Conservation (phyloP, 1,140 invertebrate genomes). For the Listronotus bonariensis region DNA sequence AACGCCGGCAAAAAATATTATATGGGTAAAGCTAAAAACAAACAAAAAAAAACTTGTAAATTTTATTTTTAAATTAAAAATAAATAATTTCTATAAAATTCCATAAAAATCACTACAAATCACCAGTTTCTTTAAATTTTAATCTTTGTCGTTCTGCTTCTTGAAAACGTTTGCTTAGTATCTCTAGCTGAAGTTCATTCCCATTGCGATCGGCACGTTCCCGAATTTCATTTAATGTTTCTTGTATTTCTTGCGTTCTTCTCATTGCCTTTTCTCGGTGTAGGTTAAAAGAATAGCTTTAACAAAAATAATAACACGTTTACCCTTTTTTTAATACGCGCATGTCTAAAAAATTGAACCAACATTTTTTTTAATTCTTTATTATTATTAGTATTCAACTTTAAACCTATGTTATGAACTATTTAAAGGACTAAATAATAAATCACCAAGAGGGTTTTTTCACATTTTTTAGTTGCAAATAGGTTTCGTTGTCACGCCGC, state of each 20-base stretch:
- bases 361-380: no score
- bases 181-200: constrained; percentile 58
- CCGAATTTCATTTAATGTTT: constrained; percentile 58
- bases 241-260: constrained; percentile 56
- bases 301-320: constrained; percentile 1
- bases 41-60: no score
- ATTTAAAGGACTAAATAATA: no score
- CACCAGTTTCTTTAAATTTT: not conserved
- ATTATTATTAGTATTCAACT: no score
- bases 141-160: constrained; percentile 4
- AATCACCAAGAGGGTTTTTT: no score
- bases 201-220: constrained; percentile 59
- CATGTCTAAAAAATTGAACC: not conserved
- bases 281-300: constrained; percentile 51
- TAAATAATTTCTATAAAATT: not conserved
- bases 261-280: constrained; percentile 57
- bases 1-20: no score
- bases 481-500: no score
- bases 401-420: no score
- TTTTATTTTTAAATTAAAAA: no score
- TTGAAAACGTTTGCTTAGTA: constrained; percentile 26
- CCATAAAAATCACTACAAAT: not conserved
- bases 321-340: not conserved
- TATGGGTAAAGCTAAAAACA: no score
- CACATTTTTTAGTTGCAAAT: no score